A percentile compares a stretch with the other conserved stretches of the same genome.
phyloP scores from a whole-genome alignment of 1,140 invertebrate species.

The Zaprionus africanus region DNA sequence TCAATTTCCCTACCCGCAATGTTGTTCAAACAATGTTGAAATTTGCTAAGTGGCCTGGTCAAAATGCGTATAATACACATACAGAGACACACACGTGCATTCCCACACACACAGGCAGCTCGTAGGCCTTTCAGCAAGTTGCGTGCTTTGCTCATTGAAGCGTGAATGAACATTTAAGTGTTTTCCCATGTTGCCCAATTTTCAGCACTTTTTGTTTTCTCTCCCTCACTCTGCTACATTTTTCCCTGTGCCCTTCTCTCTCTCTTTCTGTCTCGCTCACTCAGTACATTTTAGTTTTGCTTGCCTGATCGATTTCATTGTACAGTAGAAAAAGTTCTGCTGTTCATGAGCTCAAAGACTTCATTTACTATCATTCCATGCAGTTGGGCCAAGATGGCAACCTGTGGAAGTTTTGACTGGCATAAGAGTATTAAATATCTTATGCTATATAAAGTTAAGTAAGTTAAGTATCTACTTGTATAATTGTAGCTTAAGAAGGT shows the following conservation, averaged over 20 bases:
- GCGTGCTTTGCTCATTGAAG: slow-evolving; percentile 31
- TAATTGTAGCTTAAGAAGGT: not conserved
- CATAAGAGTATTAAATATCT: not conserved
- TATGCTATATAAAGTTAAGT: not conserved
- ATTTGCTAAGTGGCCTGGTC: slow-evolving; percentile 1
- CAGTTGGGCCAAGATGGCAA: slow-evolving; percentile 4
- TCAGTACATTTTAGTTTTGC: not conserved
- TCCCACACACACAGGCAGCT: not conserved
- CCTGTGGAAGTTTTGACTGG: not conserved
- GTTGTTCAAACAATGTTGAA: slow-evolving; percentile 7
- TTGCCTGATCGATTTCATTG: slow-evolving; percentile 8
- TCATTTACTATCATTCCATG: slow-evolving; percentile 1
- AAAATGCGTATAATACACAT: slow-evolving; percentile 1
- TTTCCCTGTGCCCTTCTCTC: not conserved
- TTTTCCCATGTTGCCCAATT: slow-evolving; percentile 41
- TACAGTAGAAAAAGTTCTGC: not conserved
- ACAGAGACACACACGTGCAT: not conserved
- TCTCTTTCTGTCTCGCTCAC: not conserved
- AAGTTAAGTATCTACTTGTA: not conserved
- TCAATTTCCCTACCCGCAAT: not conserved
- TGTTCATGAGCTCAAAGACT: slow-evolving; percentile 3
- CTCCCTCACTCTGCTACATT: not conserved
- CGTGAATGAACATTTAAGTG: slow-evolving; percentile 59
- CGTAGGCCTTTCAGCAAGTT: slow-evolving; percentile 33
- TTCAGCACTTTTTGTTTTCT: slow-evolving; percentile 14